A percentile compares a stretch with the other conserved stretches of the same genome.
Conservation (phyloP, 2,888 invertebrate species). For the Cenopis cana region DNA sequence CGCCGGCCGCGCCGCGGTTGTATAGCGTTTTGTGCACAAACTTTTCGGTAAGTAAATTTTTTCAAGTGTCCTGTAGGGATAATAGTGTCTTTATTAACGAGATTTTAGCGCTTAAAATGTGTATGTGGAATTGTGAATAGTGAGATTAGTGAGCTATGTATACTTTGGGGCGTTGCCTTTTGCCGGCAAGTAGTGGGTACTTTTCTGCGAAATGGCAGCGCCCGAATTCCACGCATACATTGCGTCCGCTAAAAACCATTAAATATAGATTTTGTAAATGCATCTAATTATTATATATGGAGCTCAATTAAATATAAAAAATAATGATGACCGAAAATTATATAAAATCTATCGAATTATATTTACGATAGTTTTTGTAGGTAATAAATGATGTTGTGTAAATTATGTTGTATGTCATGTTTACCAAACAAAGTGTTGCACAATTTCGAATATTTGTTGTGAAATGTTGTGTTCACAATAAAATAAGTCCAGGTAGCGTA, state of each 20-base stretch:
- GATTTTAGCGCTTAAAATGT: slow-evolving; percentile 15
- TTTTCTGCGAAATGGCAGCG: slow-evolving; percentile 47
- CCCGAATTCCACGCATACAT: slow-evolving; percentile 38
- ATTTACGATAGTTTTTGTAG: slow-evolving; percentile 1
- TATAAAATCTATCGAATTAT: neutral
- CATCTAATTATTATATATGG: neutral
- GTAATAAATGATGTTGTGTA: slow-evolving; percentile 12
- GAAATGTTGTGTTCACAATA: slow-evolving; percentile 38
- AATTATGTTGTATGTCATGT: slow-evolving; percentile 6
- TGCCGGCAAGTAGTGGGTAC: slow-evolving; percentile 40
- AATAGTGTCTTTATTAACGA: slow-evolving; percentile 4
- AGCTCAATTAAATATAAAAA: neutral
- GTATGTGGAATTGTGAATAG: slow-evolving; percentile 15
- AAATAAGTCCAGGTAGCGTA: too few relatives aligned
- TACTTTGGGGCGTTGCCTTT: slow-evolving; percentile 46
- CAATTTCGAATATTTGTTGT: slow-evolving; percentile 34
- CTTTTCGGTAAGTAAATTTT: slow-evolving; percentile 76
- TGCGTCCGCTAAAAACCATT: slow-evolving; percentile 1
- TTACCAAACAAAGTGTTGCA: slow-evolving; percentile 39
- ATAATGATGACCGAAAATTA: neutral
- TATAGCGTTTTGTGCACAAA: slow-evolving; percentile 82
- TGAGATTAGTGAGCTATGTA: slow-evolving; percentile 30
- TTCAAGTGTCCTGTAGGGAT: slow-evolving; percentile 39
- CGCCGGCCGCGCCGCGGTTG: slow-evolving; percentile 78
- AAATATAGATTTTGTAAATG: neutral